Evolutionary conservation across 2,113 vertebrate genomes (phyloP).

Genomic region (Micromys minutus): DNA sequence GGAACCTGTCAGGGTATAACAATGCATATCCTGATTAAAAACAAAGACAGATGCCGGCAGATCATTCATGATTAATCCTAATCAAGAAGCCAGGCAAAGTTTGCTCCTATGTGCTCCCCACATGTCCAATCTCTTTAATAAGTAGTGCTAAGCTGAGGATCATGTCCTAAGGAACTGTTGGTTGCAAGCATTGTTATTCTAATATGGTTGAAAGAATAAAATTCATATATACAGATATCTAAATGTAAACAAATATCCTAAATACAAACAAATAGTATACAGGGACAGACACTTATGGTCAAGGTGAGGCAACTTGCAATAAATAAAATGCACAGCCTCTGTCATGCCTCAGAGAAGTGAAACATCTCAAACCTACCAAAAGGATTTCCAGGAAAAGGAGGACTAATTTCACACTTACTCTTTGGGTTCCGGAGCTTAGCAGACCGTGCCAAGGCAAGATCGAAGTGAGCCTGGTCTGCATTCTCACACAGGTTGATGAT

Average conservation of each 20-base stretch:
- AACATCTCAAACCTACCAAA: conserved; percentile 14
- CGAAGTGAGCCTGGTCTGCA: conserved; percentile 93
- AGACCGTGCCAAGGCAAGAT: conserved; percentile 93
- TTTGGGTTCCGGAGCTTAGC: conserved; percentile 92
- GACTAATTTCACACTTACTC: conserved; percentile 86
- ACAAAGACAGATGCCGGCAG: too few relatives aligned
- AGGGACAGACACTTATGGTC: conserved; percentile 39
- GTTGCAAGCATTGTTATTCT: not conserved
- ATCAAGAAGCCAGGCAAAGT: too few relatives aligned
- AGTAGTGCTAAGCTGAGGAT: not conserved
- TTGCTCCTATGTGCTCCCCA: too few relatives aligned
- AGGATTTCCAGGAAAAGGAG: conserved; percentile 30
- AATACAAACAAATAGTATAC: not conserved
- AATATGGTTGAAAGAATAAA: not conserved
- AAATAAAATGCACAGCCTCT: not conserved
- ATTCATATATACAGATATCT: not conserved
- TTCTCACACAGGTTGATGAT: conserved; percentile 97
- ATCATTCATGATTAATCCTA: too few relatives aligned
- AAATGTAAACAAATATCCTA: not conserved
- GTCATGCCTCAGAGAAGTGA: not conserved
- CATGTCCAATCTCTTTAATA: not conserved
- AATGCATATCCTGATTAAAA: too few relatives aligned
- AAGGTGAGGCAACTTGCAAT: not conserved
- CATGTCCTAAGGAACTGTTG: not conserved
- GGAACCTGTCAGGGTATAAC: too few relatives aligned